phyloP scores from a whole-genome alignment of 2,113 vertebrate species.

The Smithornis capensis region DNA sequence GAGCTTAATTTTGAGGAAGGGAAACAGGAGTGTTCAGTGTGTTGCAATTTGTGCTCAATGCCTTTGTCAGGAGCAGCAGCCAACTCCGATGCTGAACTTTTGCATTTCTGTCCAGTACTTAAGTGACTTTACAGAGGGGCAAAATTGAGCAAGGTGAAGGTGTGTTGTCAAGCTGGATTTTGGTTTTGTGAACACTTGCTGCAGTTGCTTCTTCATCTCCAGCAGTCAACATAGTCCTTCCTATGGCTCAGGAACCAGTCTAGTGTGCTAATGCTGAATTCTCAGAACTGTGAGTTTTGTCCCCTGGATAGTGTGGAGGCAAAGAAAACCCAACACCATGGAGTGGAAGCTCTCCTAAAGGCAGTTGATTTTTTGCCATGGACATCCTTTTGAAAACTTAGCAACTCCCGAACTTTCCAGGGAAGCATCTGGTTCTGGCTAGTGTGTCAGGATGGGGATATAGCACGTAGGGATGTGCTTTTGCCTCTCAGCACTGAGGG shows the following conservation, averaged over 20 bases:
- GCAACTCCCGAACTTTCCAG: background rate
- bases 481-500: background rate
- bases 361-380: background rate
- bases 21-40: background rate
- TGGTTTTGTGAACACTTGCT: background rate
- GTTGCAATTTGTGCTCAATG: background rate
- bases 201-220: background rate
- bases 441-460: background rate
- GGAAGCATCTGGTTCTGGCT: background rate
- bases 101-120: background rate
- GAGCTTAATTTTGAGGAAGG: background rate
- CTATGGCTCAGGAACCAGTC: background rate
- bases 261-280: background rate
- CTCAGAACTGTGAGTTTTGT: background rate
- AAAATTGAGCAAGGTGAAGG: background rate
- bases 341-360: background rate
- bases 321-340: background rate
- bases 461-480: background rate
- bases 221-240: background rate
- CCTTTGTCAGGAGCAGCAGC: background rate
- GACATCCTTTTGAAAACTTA: background rate
- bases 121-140: background rate
- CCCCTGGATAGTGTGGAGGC: rapidly evolving
- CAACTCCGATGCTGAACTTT: background rate
- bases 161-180: background rate